Evolutionary conservation across 1,140 invertebrate genomes (phyloP).

Genomic region (Mya arenaria): DNA sequence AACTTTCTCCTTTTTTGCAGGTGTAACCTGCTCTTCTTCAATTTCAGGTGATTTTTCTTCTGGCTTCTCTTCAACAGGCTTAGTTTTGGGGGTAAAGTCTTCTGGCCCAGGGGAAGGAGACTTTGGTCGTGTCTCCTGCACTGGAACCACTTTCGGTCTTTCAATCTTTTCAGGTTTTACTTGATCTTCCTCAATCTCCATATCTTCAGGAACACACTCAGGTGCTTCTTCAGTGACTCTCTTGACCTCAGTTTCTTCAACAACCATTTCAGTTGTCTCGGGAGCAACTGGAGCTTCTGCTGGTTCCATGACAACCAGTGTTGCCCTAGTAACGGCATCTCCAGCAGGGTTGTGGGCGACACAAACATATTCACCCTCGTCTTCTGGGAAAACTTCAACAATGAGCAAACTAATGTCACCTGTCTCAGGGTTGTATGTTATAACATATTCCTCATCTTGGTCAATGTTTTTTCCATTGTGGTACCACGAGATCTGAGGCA

Average conservation of each 20-base stretch:
- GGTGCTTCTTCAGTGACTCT: conserved; percentile 17
- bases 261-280: conserved; percentile 9
- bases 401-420: conserved; percentile 79
- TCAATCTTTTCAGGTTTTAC: conserved; percentile 65
- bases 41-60: conserved; percentile 8
- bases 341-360: conserved; percentile 93
- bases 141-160: conserved; percentile 43
- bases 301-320: conserved; percentile 77
- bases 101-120: neutral
- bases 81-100: conserved; percentile 22
- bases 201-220: conserved; percentile 59
- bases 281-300: conserved; percentile 80
- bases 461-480: conserved; percentile 80
- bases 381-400: conserved; percentile 81
- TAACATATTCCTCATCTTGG: conserved; percentile 80
- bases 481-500: conserved; percentile 79
- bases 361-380: conserved; percentile 85
- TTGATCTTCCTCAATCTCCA: conserved; percentile 63
- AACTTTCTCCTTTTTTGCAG: conserved; percentile 23
- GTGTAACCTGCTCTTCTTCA: conserved; percentile 24
- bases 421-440: conserved; percentile 77
- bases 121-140: conserved; percentile 18
- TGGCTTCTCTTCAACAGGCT: neutral
- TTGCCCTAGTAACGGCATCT: conserved; percentile 88
- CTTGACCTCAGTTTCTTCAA: conserved; percentile 56